These are phyloP conservation scores for Macrosoma leucophasiata DNA, from an alignment of 2,888 invertebrate species.

Conservation along the genomic window DNA sequence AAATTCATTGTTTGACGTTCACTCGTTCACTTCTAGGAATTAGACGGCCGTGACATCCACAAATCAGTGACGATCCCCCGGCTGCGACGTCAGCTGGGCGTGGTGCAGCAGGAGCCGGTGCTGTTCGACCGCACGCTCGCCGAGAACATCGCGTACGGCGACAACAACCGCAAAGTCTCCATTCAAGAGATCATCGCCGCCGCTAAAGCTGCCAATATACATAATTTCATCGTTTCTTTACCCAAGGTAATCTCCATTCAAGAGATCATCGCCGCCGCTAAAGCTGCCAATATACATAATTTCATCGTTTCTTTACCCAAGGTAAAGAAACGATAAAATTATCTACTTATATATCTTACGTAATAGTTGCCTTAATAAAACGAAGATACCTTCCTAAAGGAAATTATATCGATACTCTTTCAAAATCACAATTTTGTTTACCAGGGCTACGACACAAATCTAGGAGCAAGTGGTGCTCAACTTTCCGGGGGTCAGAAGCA, in stretches of 20 bases:
- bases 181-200: constrained; percentile 85
- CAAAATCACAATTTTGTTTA: no score
- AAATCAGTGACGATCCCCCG: constrained; percentile 77
- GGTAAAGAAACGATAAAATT: no score
- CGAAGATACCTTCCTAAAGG: no score
- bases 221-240: constrained; percentile 82
- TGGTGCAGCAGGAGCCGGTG: constrained; percentile 90
- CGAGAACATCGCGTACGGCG: constrained; percentile 92
- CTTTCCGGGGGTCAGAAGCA: constrained; percentile 84
- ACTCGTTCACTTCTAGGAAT: constrained; percentile 56
- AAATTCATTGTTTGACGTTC: no score
- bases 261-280: constrained; percentile 84
- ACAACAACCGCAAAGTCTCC: constrained; percentile 79
- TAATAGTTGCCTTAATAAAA: no score
- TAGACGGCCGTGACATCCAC: constrained; percentile 76
- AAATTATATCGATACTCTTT: no score
- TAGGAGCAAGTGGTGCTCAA: constrained; percentile 81
- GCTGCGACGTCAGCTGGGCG: constrained; percentile 83
- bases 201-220: constrained; percentile 86
- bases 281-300: constrained; percentile 86
- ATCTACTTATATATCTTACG: no score
- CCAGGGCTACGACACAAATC: constrained; percentile 81
- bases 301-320: constrained; percentile 83
- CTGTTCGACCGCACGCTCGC: constrained; percentile 88
- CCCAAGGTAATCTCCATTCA: constrained; percentile 79